phyloP scores from a whole-genome alignment of 2,888 invertebrate species.

The Thelaira solivaga region DNA sequence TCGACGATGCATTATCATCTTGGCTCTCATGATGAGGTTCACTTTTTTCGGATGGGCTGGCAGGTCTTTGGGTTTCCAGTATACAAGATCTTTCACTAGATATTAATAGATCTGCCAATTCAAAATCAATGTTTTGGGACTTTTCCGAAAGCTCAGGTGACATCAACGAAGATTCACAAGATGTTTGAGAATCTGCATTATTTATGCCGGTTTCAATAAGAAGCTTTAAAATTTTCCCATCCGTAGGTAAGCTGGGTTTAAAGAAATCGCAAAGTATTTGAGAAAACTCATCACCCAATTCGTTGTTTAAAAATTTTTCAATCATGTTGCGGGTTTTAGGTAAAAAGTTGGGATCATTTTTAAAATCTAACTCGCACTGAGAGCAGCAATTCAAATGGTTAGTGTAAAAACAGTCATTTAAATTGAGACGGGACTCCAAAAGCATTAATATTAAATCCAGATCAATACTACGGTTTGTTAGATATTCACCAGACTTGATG shows the following conservation, averaged over 20 bases:
- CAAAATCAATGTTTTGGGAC: conserved; percentile 77
- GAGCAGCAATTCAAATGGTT: conserved; percentile 78
- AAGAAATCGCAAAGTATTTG: conserved; percentile 78
- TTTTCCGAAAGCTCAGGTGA: conserved; percentile 76
- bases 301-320: conserved; percentile 76
- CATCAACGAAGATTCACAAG: conserved; percentile 76
- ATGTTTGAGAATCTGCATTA: conserved; percentile 76
- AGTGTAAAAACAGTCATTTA: conserved; percentile 77
- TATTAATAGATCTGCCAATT: conserved; percentile 75
- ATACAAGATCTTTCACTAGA: conserved; percentile 76
- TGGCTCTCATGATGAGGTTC: conserved; percentile 75
- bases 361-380: conserved; percentile 75
- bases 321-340: conserved; percentile 75
- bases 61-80: conserved; percentile 74
- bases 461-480: conserved; percentile 76
- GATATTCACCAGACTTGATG: conserved; percentile 82
- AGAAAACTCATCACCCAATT: conserved; percentile 74
- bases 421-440: conserved; percentile 75
- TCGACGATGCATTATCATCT: conserved; percentile 75
- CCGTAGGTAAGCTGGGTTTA: conserved; percentile 82
- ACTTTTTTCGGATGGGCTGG: conserved; percentile 76
- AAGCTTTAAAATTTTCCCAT: conserved; percentile 84
- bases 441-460: conserved; percentile 76
- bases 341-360: conserved; percentile 75
- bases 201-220: conserved; percentile 86